These are phyloP conservation scores for Oryctolagus cuniculus DNA, from an alignment of 2,113 vertebrate genomes.

Conservation along the genomic window mOryCun1.1 NC_091435.1:68788001-68788500, in stretches of 20 bases:
- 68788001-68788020: background rate
- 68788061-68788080: background rate
- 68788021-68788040: background rate
- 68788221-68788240: background rate
- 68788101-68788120: background rate
- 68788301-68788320: background rate
- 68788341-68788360: background rate
- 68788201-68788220: background rate
- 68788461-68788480: no score
- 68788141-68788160: background rate
- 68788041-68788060: background rate
- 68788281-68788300: background rate
- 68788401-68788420: background rate
- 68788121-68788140: background rate
- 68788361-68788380: slow-evolving; percentile 3
- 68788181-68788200: background rate
- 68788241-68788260: slow-evolving; percentile 2
- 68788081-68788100: background rate
- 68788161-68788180: background rate
- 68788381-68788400: background rate
- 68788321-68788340: background rate
- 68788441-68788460: no score
- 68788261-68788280: background rate
- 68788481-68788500: no score
- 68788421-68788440: background rate